phyloP scores from a whole-genome alignment of 2,797 vertebrate genomes.

The Hydrocynus forskahlii region DNA sequence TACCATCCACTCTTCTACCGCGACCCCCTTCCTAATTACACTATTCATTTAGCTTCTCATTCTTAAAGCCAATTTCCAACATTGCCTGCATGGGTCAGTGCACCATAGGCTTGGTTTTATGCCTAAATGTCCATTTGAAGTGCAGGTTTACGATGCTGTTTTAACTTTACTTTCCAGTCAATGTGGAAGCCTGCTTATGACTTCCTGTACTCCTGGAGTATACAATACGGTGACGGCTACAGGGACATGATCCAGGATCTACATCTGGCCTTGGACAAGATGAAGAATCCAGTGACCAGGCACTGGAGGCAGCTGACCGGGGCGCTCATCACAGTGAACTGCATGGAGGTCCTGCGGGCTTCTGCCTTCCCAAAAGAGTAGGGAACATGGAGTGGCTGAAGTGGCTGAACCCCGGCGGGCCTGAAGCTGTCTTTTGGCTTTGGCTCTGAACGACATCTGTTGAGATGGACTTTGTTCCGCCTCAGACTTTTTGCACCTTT shows the following conservation, averaged over 20 bases:
- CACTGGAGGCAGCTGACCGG: constrained; percentile 94
- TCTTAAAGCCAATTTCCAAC: too few relatives aligned
- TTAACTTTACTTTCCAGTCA: constrained; percentile 74
- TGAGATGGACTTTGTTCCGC: background rate
- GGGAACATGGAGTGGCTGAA: constrained; percentile 6
- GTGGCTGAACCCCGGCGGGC: background rate
- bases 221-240: constrained; percentile 87
- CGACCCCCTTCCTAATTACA: too few relatives aligned
- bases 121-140: too few relatives aligned
- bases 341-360: constrained; percentile 84
- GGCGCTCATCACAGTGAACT: constrained; percentile 88
- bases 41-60: too few relatives aligned
- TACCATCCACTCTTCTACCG: too few relatives aligned
- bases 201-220: constrained; percentile 92
- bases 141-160: background rate
- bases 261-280: constrained; percentile 91
- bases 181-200: constrained; percentile 99
- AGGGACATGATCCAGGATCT: constrained; percentile 93
- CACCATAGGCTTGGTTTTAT: background rate
- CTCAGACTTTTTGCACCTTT: constrained; percentile 1
- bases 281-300: constrained; percentile 93
- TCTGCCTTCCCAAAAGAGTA: constrained; percentile 78
- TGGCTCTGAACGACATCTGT: background rate
- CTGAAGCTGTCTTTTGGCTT: background rate
- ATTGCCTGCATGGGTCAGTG: background rate